Percentiles rank a stretch among this genome's conserved stretches.
Evolutionary conservation across 2,797 vertebrate genomes (phyloP).

Genomic region (Mareca penelope): DNA sequence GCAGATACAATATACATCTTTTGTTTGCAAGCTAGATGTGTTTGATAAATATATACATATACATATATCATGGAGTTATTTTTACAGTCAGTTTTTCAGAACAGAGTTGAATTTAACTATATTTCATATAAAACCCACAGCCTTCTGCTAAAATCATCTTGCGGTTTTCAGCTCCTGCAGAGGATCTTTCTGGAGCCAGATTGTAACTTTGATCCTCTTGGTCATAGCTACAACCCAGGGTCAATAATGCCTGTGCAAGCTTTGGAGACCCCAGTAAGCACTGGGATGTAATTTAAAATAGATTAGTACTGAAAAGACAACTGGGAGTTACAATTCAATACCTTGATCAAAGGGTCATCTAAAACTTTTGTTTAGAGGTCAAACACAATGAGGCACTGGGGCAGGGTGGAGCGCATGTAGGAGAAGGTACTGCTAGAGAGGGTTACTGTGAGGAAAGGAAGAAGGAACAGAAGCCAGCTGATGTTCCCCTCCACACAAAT

Average conservation of each 20-base stretch:
- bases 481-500: not conserved
- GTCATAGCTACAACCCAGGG: not conserved
- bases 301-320: not conserved
- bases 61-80: not conserved
- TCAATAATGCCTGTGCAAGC: not conserved
- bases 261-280: not conserved
- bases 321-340: not conserved
- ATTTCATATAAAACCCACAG: not conserved
- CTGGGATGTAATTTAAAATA: not conserved
- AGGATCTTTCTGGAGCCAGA: not conserved
- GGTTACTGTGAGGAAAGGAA: not conserved
- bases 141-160: not conserved
- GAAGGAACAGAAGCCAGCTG: not conserved
- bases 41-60: not conserved
- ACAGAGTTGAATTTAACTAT: not conserved
- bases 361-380: not conserved
- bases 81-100: not conserved
- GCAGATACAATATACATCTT: not conserved
- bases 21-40: not conserved
- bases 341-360: not conserved
- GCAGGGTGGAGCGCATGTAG: fast-evolving
- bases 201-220: not conserved
- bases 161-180: not conserved
- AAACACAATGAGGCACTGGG: not conserved
- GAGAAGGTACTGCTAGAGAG: not conserved